phyloP scores from a whole-genome alignment of 2,113 vertebrate species.

The Chionis minor region DNA sequence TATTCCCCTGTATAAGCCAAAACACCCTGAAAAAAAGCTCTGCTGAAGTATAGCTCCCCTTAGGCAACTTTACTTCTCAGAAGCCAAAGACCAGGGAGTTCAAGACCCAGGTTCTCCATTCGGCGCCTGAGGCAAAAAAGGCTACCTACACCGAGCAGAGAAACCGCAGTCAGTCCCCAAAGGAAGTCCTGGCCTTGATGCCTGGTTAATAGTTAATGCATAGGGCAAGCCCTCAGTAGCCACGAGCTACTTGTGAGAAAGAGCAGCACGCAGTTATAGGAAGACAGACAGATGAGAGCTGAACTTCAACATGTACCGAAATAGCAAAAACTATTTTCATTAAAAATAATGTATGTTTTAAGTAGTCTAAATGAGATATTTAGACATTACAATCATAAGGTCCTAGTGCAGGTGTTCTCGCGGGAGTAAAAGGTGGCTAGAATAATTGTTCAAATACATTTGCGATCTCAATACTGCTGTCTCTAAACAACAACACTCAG shows the following conservation, averaged over 20 bases:
- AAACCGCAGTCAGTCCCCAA: not conserved
- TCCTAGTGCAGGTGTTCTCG: not conserved
- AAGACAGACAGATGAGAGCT: not conserved
- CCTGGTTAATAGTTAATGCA: slow-evolving; percentile 45
- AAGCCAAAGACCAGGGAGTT: slow-evolving; percentile 12
- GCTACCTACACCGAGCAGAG: not conserved
- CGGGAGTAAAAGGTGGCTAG: not conserved
- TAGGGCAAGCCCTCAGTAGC: not conserved
- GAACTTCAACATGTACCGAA: not conserved
- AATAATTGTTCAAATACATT: not conserved
- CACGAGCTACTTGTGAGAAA: not conserved
- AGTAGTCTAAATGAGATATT: not conserved
- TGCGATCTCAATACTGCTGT: not conserved
- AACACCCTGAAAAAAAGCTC: not conserved
- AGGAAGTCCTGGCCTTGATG: not conserved
- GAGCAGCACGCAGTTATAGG: not conserved
- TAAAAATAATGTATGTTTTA: not conserved
- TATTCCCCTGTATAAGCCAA: not conserved
- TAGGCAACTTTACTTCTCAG: not conserved
- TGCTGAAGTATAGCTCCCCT: not conserved
- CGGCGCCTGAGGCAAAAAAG: not conserved
- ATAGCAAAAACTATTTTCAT: not conserved
- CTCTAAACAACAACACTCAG: not conserved
- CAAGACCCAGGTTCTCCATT: slow-evolving; percentile 1
- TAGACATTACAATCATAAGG: not conserved